Evolutionary conservation across 2,888 invertebrate species (phyloP).

Genomic region (Coenonympha glycerion): DNA sequence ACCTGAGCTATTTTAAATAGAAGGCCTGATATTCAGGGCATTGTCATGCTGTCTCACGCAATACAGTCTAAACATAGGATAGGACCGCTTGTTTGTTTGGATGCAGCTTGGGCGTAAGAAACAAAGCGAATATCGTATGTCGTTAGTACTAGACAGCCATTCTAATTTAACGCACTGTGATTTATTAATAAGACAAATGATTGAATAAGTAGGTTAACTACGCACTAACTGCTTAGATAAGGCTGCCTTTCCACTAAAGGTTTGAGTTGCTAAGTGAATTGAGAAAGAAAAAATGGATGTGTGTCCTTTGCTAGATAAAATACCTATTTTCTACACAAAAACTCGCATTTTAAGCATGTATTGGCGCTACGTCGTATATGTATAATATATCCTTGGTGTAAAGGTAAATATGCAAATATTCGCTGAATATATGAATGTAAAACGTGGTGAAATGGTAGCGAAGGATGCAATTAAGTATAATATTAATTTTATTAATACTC

Average conservation of each 20-base stretch:
- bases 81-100: slow-evolving; percentile 6
- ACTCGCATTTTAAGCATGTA: too few species aligned
- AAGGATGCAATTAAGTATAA: too few species aligned
- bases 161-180: slow-evolving; percentile 8
- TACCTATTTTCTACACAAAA: too few species aligned
- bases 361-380: too few species aligned
- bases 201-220: slow-evolving; percentile 19
- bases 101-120: neutral
- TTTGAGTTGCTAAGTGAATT: too few species aligned
- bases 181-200: slow-evolving; percentile 20
- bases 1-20: neutral
- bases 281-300: too few species aligned
- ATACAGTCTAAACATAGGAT: slow-evolving; percentile 5
- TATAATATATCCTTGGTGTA: too few species aligned
- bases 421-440: too few species aligned
- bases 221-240: slow-evolving; percentile 4
- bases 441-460: too few species aligned
- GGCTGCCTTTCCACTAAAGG: neutral
- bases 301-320: too few species aligned
- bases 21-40: slow-evolving; percentile 1
- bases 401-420: too few species aligned
- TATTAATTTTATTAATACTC: too few species aligned
- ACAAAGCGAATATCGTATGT: neutral
- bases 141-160: slow-evolving; percentile 2
- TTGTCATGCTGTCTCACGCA: slow-evolving; percentile 2